These are phyloP conservation scores for Procambarus virginalis DNA, from an alignment of 1,140 invertebrate genomes.

Conservation along the genomic window DNA sequence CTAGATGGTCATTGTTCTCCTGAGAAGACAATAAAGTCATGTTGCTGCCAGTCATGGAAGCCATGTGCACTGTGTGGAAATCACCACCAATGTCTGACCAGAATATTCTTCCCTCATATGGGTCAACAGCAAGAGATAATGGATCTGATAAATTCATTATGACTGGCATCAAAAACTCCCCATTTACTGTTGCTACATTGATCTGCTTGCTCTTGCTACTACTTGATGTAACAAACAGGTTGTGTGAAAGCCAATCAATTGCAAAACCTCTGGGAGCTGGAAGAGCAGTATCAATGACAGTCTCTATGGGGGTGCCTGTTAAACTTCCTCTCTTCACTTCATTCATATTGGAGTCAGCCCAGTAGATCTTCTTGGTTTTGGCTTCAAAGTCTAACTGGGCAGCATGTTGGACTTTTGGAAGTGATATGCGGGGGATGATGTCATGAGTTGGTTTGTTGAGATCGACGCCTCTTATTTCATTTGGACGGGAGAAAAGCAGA, in stretches of 20 bases:
- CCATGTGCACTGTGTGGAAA: constrained; percentile 78
- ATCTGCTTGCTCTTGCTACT: constrained; percentile 76
- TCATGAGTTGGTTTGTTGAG: constrained; percentile 83
- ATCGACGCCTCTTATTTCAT: constrained; percentile 89
- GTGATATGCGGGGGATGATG: constrained; percentile 82
- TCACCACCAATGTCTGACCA: constrained; percentile 76
- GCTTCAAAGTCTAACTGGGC: constrained; percentile 83
- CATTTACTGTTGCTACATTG: constrained; percentile 82
- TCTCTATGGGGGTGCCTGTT: constrained; percentile 80
- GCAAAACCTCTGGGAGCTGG: constrained; percentile 78
- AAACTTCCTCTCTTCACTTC: constrained; percentile 84
- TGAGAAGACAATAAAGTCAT: constrained; percentile 75
- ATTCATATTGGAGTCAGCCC: constrained; percentile 82
- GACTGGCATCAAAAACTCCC: constrained; percentile 80
- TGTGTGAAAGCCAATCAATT: constrained; percentile 85
- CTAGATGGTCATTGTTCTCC: constrained; percentile 71
- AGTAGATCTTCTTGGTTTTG: constrained; percentile 82
- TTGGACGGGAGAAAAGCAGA: constrained; percentile 72
- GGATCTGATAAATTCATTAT: constrained; percentile 74
- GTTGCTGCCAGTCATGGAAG: constrained; percentile 81
- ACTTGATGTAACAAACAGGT: constrained; percentile 63
- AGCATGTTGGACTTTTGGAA: constrained; percentile 78
- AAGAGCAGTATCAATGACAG: constrained; percentile 84
- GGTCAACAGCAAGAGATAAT: constrained; percentile 81
- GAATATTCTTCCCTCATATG: constrained; percentile 80